Conservation (phyloP, 1,140 invertebrate species). For the Marisa cornuarietis region DNA sequence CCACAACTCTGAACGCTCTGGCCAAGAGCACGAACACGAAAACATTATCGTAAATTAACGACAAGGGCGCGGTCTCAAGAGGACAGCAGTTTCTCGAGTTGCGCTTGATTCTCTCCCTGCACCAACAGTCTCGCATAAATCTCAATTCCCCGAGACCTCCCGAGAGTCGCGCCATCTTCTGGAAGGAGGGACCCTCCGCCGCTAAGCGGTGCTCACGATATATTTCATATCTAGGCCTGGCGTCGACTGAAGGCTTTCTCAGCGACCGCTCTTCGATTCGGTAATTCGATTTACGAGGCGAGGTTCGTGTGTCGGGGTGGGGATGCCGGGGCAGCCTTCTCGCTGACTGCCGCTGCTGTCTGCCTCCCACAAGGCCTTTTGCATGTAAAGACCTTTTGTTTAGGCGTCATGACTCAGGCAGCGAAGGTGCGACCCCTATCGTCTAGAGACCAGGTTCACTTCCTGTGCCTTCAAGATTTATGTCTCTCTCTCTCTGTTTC, state of each 20-base stretch:
- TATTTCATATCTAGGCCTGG: background rate
- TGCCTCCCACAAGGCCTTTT: background rate
- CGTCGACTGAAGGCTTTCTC: background rate
- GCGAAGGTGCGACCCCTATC: background rate
- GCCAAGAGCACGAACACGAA: background rate
- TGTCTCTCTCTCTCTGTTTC: too few species aligned
- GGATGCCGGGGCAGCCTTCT: background rate
- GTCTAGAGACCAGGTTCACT: background rate
- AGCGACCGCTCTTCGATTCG: background rate
- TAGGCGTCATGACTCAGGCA: slow-evolving; percentile 4
- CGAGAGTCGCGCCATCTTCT: background rate
- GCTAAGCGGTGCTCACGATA: too few species aligned
- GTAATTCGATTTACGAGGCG: background rate
- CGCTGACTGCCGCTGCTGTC: background rate
- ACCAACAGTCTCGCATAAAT: background rate
- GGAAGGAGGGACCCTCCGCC: background rate
- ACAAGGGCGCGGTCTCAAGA: background rate
- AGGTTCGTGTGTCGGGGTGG: background rate
- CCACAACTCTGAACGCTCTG: background rate
- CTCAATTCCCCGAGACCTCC: background rate
- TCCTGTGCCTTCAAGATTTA: too few species aligned
- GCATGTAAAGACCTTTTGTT: background rate
- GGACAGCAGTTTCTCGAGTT: background rate
- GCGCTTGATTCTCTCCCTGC: background rate
- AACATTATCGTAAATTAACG: slow-evolving; percentile 1